Percentiles rank a stretch among this genome's conserved stretches.
phyloP scores from a whole-genome alignment of 2,888 invertebrate species.

The Nebria salina region DNA sequence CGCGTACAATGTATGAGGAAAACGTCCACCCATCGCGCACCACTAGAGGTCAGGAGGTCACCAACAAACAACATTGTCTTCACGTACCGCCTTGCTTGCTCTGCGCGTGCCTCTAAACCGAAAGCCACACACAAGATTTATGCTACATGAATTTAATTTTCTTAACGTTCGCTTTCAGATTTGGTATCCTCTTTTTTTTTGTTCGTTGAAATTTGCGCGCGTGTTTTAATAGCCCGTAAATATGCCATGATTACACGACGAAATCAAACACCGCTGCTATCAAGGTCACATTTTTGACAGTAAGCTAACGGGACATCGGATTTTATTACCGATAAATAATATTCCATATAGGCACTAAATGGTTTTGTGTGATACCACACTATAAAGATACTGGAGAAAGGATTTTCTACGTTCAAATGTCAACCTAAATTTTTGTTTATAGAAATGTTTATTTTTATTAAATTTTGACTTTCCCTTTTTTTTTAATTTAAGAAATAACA shows the following conservation, averaged over 20 bases:
- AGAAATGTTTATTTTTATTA: background rate
- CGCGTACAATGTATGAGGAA: constrained; percentile 17
- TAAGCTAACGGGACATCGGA: constrained; percentile 38
- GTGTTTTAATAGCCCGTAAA: constrained; percentile 39
- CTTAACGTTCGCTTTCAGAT: background rate
- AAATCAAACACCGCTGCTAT: constrained; percentile 41
- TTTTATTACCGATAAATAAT: constrained; percentile 43
- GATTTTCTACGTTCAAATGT: background rate
- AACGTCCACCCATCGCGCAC: constrained; percentile 20
- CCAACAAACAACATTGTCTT: constrained; percentile 24
- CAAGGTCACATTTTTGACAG: constrained; percentile 41
- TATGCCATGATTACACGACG: constrained; percentile 42
- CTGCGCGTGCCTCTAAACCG: background rate
- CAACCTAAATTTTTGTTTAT: background rate
- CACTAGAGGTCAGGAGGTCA: constrained; percentile 31
- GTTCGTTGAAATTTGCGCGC: constrained; percentile 4
- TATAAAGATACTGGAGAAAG: background rate
- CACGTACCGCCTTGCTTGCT: constrained; percentile 5
- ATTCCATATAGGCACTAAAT: background rate
- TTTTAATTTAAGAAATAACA: background rate
- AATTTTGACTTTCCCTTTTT: background rate
- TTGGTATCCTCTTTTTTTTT: background rate
- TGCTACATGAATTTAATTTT: constrained; percentile 17
- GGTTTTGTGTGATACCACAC: background rate
- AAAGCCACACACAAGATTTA: constrained; percentile 2